These are phyloP conservation scores for Vanessa cardui DNA, from an alignment of 2,888 invertebrate species.

Conservation along the genomic window DNA sequence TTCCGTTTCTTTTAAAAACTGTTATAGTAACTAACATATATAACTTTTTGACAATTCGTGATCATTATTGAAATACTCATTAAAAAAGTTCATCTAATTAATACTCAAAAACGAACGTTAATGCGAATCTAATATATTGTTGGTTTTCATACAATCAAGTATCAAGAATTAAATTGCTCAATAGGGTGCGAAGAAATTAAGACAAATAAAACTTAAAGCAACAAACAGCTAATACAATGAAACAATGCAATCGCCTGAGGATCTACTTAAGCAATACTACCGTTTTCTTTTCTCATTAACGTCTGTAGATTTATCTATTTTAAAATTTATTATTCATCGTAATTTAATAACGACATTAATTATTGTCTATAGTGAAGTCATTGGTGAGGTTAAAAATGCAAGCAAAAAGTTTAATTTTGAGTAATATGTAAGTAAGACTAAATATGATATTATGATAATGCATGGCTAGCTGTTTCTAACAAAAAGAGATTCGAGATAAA, in stretches of 20 bases:
- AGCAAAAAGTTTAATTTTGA: too few species aligned
- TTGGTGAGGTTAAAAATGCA: too few species aligned
- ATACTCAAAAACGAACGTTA: too few species aligned
- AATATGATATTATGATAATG: too few species aligned
- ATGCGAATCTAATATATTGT: not conserved
- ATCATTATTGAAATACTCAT: too few species aligned
- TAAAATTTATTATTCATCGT: not conserved
- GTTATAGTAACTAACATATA: too few species aligned
- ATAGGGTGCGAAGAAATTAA: constrained; percentile 7
- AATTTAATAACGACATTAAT: not conserved
- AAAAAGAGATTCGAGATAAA: too few species aligned
- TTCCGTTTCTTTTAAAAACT: too few species aligned
- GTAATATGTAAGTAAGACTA: too few species aligned
- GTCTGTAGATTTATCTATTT: not conserved
- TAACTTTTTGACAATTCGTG: too few species aligned
- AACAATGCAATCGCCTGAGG: constrained; percentile 13
- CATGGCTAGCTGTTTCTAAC: too few species aligned
- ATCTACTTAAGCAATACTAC: constrained; percentile 12
- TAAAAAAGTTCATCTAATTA: too few species aligned
- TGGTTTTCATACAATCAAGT: not conserved
- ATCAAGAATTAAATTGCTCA: constrained; percentile 1
- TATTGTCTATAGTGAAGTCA: not conserved
- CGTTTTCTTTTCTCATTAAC: constrained; percentile 5
- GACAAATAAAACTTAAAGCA: not conserved
- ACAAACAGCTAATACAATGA: constrained; percentile 8